phyloP scores from a whole-genome alignment of 2,113 vertebrate genomes.

The Cacatua alba region DNA sequence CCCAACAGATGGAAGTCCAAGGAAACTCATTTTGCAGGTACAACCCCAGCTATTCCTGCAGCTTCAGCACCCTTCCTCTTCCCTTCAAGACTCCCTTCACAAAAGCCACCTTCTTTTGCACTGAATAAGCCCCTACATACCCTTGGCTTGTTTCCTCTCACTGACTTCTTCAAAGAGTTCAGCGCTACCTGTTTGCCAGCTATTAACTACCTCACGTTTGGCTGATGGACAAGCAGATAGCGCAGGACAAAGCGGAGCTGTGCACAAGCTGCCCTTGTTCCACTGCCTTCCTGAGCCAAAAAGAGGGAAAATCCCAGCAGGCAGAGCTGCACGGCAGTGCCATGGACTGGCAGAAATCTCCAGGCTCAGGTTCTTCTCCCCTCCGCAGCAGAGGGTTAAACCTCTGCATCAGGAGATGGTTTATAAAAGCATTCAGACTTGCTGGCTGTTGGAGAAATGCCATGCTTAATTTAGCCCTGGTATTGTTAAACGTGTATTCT shows the following conservation, averaged over 20 bases:
- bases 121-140: background rate
- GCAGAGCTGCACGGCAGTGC: background rate
- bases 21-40: background rate
- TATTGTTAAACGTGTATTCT: background rate
- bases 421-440: background rate
- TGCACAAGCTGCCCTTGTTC: conserved; percentile 39
- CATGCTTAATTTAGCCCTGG: conserved; percentile 31
- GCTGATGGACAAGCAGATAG: conserved; percentile 56
- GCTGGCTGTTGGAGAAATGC: conserved; percentile 5
- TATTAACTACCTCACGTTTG: conserved; percentile 8
- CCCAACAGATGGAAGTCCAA: rapidly evolving
- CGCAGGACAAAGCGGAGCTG: background rate
- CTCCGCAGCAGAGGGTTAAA: background rate
- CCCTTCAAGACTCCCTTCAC: background rate
- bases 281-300: background rate
- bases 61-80: background rate
- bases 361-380: background rate
- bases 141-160: conserved; percentile 21
- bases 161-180: conserved; percentile 11
- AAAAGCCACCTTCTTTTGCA: background rate
- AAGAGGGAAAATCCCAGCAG: background rate
- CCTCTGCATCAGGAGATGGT: background rate
- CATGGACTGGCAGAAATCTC: background rate
- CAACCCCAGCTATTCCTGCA: background rate
- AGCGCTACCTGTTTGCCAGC: conserved; percentile 51